Evolutionary conservation across 2,888 invertebrate species (phyloP).

Genomic region (Peribatodes rhomboidaria): DNA sequence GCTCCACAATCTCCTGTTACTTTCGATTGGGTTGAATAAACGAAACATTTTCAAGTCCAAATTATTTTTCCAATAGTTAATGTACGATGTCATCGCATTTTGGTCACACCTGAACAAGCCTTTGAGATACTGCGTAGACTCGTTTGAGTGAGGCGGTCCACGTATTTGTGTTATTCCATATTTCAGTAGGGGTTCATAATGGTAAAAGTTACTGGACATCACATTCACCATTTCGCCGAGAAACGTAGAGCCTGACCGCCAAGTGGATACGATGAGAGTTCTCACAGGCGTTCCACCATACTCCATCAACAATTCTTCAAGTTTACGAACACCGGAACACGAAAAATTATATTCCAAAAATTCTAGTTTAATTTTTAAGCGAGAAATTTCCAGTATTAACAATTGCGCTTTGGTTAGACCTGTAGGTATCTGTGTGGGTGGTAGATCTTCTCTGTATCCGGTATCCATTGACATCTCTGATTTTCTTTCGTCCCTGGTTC

Average conservation of each 20-base stretch:
- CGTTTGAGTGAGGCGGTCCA: background rate
- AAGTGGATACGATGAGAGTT: constrained; percentile 93
- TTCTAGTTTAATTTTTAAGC: constrained; percentile 67
- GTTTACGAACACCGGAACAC: constrained; percentile 59
- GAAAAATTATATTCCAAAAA: constrained; percentile 49
- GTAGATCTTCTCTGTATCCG: background rate
- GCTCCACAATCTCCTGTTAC: constrained; percentile 94
- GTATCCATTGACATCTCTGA: background rate
- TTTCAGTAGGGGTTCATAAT: constrained; percentile 87
- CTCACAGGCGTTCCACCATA: constrained; percentile 90
- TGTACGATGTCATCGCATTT: background rate
- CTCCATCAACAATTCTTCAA: constrained; percentile 90
- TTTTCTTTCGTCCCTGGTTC: background rate
- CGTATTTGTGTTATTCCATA: constrained; percentile 2
- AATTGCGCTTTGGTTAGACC: background rate
- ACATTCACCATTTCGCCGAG: constrained; percentile 94
- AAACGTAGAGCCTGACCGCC: constrained; percentile 96
- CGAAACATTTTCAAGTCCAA: background rate
- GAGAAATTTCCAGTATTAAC: constrained; percentile 24
- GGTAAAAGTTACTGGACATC: constrained; percentile 88
- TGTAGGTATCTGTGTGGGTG: background rate
- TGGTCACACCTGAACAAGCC: constrained; percentile 4
- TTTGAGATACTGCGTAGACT: constrained; percentile 1
- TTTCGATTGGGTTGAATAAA: constrained; percentile 46
- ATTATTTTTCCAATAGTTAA: constrained; percentile 4